Percentiles rank a stretch among this genome's conserved stretches.
phyloP scores from a whole-genome alignment of 2,113 vertebrate species.

The Campylorhamphus procurvoides region DNA sequence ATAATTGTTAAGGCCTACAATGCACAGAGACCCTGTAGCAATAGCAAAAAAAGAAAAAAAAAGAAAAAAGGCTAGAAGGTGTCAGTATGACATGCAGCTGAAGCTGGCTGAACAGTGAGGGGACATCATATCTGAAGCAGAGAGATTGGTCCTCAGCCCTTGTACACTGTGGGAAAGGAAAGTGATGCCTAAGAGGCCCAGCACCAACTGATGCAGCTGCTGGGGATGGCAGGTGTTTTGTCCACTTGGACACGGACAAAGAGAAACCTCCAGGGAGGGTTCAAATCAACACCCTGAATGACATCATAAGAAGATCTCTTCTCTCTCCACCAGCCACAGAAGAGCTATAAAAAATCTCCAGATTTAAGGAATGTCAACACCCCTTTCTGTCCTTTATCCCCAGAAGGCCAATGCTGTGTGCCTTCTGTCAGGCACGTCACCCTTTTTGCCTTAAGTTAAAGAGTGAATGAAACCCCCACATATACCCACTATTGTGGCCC shows the following conservation, averaged over 20 bases:
- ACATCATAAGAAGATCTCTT: neutral
- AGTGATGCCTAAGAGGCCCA: neutral
- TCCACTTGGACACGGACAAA: neutral
- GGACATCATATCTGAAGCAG: neutral
- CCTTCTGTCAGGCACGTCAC: neutral
- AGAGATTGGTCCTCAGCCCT: neutral
- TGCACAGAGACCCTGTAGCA: neutral
- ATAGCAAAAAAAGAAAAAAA: neutral
- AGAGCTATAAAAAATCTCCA: neutral
- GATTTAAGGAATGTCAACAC: neutral
- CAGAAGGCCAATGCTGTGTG: neutral
- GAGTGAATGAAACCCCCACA: rapidly evolving
- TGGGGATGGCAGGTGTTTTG: neutral
- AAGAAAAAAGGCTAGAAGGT: neutral
- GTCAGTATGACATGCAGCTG: neutral
- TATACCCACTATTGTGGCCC: rapidly evolving
- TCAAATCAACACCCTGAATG: neutral
- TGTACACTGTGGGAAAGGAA: rapidly evolving
- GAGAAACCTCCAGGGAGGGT: neutral
- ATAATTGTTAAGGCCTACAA: neutral
- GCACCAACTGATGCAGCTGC: neutral
- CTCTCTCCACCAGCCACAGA: neutral
- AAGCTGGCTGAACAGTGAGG: neutral
- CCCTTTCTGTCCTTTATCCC: neutral
- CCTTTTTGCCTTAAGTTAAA: neutral